These are phyloP conservation scores for Hyperoplus lanceolatus DNA, from an alignment of 2,797 vertebrate genomes.

Conservation along the genomic window DNA sequence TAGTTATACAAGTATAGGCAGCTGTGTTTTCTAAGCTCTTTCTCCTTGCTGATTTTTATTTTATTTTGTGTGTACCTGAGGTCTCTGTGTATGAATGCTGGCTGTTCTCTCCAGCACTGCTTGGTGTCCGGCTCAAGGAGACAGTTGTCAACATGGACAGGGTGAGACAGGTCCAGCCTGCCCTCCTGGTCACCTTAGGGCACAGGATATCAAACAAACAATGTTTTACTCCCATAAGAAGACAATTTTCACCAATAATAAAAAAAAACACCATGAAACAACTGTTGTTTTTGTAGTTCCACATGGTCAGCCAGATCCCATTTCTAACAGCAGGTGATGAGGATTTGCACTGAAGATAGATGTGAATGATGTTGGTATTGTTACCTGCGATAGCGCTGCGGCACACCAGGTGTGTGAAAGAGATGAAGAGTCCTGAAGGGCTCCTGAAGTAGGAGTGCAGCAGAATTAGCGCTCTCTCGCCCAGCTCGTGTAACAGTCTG, in stretches of 20 bases:
- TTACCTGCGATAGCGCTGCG: constrained; percentile 92
- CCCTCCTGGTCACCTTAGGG: constrained; percentile 91
- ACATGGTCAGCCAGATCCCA: background rate
- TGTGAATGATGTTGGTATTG: background rate
- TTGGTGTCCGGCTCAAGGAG: constrained; percentile 94
- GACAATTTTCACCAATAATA: background rate
- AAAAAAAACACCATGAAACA: background rate
- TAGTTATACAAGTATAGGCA: background rate
- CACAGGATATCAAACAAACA: constrained; percentile 23
- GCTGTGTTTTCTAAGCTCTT: background rate
- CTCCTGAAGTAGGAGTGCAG: constrained; percentile 94
- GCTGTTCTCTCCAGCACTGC: constrained; percentile 94
- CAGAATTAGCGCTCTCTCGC: constrained; percentile 88
- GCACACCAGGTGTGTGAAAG: constrained; percentile 96
- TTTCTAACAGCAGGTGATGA: background rate
- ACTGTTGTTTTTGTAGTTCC: background rate
- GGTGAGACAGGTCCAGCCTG: constrained; percentile 95
- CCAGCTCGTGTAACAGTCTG: constrained; percentile 90
- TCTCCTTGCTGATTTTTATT: background rate
- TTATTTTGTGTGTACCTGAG: constrained; percentile 86
- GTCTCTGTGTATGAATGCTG: constrained; percentile 95
- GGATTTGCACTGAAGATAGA: background rate
- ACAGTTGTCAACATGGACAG: constrained; percentile 97
- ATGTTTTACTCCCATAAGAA: background rate
- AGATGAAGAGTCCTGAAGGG: constrained; percentile 88